Percentiles rank a stretch among this genome's conserved stretches.
These are phyloP conservation scores for Brachycybe producta DNA, from an alignment of 2,888 invertebrate species.

Conservation along the genomic window DNA sequence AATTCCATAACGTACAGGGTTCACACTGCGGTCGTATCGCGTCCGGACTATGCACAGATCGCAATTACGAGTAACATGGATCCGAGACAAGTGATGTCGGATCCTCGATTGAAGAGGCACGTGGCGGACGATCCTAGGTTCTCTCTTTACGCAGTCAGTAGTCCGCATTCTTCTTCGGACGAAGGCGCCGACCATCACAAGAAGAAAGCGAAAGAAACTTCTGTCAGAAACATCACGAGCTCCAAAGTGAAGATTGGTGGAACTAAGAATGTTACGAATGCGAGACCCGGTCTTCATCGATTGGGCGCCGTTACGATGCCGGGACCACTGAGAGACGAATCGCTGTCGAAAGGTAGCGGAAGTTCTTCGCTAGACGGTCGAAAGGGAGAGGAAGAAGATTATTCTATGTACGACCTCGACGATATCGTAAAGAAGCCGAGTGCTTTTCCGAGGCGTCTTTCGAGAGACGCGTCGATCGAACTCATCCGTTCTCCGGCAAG, in stretches of 20 bases:
- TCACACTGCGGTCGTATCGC: constrained; percentile 12
- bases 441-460: too few relatives aligned
- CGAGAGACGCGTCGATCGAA: too few relatives aligned
- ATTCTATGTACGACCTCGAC: too few relatives aligned
- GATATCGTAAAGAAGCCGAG: too few relatives aligned
- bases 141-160: not conserved
- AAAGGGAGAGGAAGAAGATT: too few relatives aligned
- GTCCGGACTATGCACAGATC: constrained; percentile 22
- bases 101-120: constrained; percentile 32
- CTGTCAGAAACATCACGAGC: too few relatives aligned
- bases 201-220: not conserved
- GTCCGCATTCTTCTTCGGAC: not conserved
- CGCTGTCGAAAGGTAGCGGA: too few relatives aligned
- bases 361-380: too few relatives aligned
- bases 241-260: not conserved
- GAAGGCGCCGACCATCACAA: not conserved
- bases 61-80: constrained; percentile 22
- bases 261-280: not conserved
- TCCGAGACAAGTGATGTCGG: constrained; percentile 29
- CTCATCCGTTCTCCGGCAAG: too few relatives aligned
- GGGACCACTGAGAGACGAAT: too few relatives aligned
- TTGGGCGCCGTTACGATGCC: constrained; percentile 4
- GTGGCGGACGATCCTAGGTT: not conserved
- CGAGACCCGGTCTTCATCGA: not conserved
- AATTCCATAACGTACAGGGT: constrained; percentile 20